Conservation (phyloP, 2,888 invertebrate species). For the Lasius fuliginosus region DNA sequence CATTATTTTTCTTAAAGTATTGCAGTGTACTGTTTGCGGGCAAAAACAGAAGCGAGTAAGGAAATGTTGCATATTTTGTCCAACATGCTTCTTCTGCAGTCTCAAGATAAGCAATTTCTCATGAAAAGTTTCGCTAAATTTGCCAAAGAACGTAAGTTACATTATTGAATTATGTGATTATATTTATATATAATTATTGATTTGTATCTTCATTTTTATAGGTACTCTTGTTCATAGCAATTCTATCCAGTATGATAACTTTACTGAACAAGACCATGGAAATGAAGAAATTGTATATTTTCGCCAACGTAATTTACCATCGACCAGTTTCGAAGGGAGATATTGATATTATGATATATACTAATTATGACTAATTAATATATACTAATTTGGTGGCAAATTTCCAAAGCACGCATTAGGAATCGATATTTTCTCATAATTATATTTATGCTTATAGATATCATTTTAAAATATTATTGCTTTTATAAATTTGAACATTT, state of each 20-base stretch:
- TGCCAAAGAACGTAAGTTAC: conserved; percentile 88
- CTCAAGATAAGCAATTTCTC: conserved; percentile 91
- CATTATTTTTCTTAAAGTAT: conserved; percentile 86
- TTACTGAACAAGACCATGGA: background rate
- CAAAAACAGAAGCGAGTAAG: conserved; percentile 89
- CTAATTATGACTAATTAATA: background rate
- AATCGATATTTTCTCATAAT: background rate
- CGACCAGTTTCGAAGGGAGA: conserved; percentile 36
- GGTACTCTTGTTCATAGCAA: background rate
- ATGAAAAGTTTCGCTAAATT: conserved; percentile 89
- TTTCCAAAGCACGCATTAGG: background rate
- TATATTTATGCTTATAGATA: conserved; percentile 16
- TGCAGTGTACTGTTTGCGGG: conserved; percentile 89
- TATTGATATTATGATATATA: background rate
- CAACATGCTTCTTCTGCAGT: conserved; percentile 90
- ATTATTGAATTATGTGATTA: conserved; percentile 18
- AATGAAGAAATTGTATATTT: conserved; percentile 10
- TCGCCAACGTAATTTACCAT: conserved; percentile 33
- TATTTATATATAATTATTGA: background rate
- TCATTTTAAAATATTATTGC: background rate
- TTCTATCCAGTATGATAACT: background rate
- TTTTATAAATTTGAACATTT: background rate
- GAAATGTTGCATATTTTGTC: conserved; percentile 89
- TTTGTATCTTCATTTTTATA: conserved; percentile 1
- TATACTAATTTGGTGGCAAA: background rate